Evolutionary conservation across 2,888 invertebrate genomes (phyloP).

Genomic region (Sericinus montela): DNA sequence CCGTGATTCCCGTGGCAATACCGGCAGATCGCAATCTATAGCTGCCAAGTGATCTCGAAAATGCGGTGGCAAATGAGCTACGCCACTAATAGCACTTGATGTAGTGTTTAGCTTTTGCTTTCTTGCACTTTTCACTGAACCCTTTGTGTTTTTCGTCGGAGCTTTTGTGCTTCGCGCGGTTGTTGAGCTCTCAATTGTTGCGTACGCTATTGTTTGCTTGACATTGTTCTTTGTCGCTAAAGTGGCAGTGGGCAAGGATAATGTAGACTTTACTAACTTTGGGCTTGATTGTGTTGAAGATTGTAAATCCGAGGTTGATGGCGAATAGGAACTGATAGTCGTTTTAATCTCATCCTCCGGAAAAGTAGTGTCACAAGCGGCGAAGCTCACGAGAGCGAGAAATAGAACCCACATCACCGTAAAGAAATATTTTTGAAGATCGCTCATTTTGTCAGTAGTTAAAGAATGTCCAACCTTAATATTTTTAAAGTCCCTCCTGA

Average conservation of each 20-base stretch:
- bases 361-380: constrained; percentile 42
- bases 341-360: constrained; percentile 44
- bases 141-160: constrained; percentile 60
- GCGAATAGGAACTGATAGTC: constrained; percentile 42
- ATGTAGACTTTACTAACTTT: constrained; percentile 50
- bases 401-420: constrained; percentile 7
- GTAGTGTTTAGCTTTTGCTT: constrained; percentile 65
- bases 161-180: constrained; percentile 49
- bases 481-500: background rate
- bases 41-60: constrained; percentile 82
- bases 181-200: constrained; percentile 48
- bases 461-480: background rate
- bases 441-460: constrained; percentile 6
- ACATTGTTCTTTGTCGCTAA: constrained; percentile 58
- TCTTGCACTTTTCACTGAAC: constrained; percentile 61
- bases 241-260: constrained; percentile 46
- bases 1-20: constrained; percentile 81
- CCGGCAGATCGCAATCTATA: constrained; percentile 82
- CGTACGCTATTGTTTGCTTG: constrained; percentile 58
- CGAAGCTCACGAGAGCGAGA: constrained; percentile 47
- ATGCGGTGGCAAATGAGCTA: constrained; percentile 63
- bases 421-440: constrained; percentile 3
- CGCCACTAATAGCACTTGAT: constrained; percentile 49
- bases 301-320: constrained; percentile 39
- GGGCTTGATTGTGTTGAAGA: constrained; percentile 38